These are phyloP conservation scores for Mormyrus hasselquistii DNA, from an alignment of 2,797 vertebrate species.

Conservation along the genomic window DNA sequence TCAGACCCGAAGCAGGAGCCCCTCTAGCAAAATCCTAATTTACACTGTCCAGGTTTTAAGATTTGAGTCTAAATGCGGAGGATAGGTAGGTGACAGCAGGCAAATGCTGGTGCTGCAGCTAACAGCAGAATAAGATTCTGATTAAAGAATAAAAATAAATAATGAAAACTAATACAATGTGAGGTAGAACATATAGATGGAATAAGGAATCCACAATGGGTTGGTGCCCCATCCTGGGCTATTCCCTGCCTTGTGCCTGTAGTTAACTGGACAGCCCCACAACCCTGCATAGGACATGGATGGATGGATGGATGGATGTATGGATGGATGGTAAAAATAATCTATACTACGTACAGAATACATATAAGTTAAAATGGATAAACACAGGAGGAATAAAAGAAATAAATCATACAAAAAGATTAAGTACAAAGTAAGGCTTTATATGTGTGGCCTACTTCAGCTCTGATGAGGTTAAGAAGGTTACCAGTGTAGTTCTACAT, in stretches of 20 bases:
- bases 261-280: background rate
- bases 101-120: background rate
- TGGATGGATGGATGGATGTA: too few relatives aligned
- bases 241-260: background rate
- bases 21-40: too few relatives aligned
- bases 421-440: background rate
- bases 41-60: too few relatives aligned
- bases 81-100: too few relatives aligned
- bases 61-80: too few relatives aligned
- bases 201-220: background rate
- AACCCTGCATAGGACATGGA: background rate
- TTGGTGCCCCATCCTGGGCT: background rate
- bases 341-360: background rate
- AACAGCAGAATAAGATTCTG: background rate
- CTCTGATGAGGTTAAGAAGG: background rate
- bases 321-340: background rate
- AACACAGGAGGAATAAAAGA: background rate
- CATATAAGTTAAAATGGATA: background rate
- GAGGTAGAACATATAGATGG: background rate
- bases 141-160: background rate
- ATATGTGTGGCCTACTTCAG: background rate
- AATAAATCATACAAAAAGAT: background rate
- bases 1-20: background rate
- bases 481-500: background rate
- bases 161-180: background rate